phyloP scores from a whole-genome alignment of 2,797 vertebrate genomes.

The Centropyge bicolor region DNA sequence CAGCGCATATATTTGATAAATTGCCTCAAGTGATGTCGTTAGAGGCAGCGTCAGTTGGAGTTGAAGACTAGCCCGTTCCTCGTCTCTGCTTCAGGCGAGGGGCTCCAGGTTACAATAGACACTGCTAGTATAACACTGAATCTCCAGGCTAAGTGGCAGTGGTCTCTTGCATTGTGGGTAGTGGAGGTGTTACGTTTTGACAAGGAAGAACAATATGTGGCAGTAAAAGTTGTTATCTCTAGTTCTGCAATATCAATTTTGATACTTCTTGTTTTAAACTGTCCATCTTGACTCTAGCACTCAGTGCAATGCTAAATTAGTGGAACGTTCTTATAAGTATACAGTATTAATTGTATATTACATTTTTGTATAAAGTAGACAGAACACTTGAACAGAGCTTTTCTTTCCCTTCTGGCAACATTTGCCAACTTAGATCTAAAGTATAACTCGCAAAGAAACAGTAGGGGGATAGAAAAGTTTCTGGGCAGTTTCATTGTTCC shows the following conservation, averaged over 20 bases:
- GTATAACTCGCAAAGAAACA: not conserved
- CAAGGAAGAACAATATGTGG: not conserved
- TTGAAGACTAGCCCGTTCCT: not conserved
- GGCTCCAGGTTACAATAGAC: not conserved
- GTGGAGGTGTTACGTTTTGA: not conserved
- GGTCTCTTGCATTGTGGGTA: not conserved
- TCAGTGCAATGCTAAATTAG: not conserved
- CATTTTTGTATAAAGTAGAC: not conserved
- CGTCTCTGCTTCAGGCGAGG: no score
- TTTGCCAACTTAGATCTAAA: not conserved
- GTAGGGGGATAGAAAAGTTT: not conserved
- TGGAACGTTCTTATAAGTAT: not conserved
- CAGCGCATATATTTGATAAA: not conserved
- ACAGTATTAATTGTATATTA: not conserved
- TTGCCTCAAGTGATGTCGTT: not conserved
- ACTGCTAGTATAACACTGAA: not conserved
- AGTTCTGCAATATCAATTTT: not conserved
- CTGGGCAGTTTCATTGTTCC: slow-evolving; percentile 13
- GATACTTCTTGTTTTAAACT: slow-evolving; percentile 3
- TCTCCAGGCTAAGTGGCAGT: not conserved
- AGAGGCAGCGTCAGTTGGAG: not conserved
- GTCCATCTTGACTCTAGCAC: not conserved
- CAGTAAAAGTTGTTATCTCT: not conserved
- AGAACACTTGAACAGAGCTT: not conserved
- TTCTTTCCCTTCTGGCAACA: not conserved